A percentile compares a stretch with the other conserved stretches of the same genome.
Conservation (phyloP, 2,797 vertebrate genomes). For the Cossypha caffra region DNA sequence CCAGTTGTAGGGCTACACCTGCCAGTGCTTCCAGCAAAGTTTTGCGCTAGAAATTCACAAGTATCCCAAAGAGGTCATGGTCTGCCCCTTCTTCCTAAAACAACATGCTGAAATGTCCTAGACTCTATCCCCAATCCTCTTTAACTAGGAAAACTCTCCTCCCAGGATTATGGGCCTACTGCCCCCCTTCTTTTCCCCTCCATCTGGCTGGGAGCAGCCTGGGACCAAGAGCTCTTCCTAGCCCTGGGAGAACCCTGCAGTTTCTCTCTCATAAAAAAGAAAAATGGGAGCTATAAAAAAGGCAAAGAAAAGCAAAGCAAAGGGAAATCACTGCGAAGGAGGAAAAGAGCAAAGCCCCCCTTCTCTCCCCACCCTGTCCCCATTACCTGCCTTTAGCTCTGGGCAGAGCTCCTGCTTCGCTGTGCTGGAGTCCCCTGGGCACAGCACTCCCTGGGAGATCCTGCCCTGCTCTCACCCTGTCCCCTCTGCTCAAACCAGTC, state of each 20-base stretch:
- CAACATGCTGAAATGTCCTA: background rate
- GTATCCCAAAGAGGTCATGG: background rate
- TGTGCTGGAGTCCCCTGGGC: background rate
- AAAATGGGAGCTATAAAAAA: slow-evolving; percentile 67
- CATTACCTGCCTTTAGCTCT: background rate
- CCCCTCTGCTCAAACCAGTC: background rate
- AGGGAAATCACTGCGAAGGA: slow-evolving; percentile 7
- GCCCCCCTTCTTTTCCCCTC: slow-evolving; percentile 55
- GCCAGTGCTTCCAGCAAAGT: background rate
- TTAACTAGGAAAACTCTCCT: slow-evolving; percentile 39
- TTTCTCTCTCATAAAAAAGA: slow-evolving; percentile 67
- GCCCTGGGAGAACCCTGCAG: slow-evolving; percentile 53
- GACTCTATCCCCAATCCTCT: slow-evolving; percentile 17
- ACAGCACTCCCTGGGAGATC: background rate
- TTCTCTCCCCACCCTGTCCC: background rate
- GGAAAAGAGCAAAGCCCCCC: slow-evolving; percentile 50
- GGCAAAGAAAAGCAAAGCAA: slow-evolving; percentile 50
- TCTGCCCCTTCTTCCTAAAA: background rate
- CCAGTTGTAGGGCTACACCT: background rate
- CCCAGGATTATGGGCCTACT: background rate
- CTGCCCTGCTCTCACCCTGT: background rate
- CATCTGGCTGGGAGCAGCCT: slow-evolving; percentile 61
- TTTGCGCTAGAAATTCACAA: background rate
- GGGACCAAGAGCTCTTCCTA: slow-evolving; percentile 45
- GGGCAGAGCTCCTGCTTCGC: background rate